Conservation (phyloP, 2,797 vertebrate species). For the Sebastes variabilis region DNA sequence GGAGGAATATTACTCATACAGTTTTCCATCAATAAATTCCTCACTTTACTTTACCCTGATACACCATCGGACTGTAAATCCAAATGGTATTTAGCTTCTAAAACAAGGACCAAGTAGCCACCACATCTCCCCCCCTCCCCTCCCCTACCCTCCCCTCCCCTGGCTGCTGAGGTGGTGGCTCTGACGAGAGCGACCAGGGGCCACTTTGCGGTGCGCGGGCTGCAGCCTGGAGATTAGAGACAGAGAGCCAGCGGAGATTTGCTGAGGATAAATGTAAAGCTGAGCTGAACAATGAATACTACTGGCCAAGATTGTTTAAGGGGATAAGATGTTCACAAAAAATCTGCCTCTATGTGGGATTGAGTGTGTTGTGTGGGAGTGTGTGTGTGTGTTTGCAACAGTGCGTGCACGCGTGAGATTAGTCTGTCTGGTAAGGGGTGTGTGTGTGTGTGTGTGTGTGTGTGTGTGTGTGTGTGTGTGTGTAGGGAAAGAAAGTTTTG, state of each 20-base stretch:
- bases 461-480: neutral
- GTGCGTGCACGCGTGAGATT: conserved; percentile 25
- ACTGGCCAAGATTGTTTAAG: conserved; percentile 71
- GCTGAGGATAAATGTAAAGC: conserved; percentile 68
- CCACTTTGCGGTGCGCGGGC: conserved; percentile 36
- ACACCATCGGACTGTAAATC: neutral
- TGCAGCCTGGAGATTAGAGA: conserved; percentile 66
- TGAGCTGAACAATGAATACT: conserved; percentile 71
- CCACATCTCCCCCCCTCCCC: neutral
- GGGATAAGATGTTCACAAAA: conserved; percentile 69
- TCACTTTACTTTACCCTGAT: neutral
- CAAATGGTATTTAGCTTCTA: neutral
- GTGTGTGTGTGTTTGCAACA: conserved; percentile 17
- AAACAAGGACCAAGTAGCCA: neutral
- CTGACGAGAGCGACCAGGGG: conserved; percentile 24
- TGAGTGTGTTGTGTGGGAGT: conserved; percentile 24
- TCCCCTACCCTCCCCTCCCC: no score
- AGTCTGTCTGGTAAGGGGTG: conserved; percentile 14
- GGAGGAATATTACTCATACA: neutral
- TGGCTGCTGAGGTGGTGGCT: neutral
- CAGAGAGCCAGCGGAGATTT: conserved; percentile 64
- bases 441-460: neutral
- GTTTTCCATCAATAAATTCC: neutral
- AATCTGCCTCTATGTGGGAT: conserved; percentile 43
- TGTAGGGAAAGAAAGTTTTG: conserved; percentile 23